These are phyloP conservation scores for Acleris sparsana DNA, from an alignment of 2,888 invertebrate genomes.

Conservation along the genomic window DNA sequence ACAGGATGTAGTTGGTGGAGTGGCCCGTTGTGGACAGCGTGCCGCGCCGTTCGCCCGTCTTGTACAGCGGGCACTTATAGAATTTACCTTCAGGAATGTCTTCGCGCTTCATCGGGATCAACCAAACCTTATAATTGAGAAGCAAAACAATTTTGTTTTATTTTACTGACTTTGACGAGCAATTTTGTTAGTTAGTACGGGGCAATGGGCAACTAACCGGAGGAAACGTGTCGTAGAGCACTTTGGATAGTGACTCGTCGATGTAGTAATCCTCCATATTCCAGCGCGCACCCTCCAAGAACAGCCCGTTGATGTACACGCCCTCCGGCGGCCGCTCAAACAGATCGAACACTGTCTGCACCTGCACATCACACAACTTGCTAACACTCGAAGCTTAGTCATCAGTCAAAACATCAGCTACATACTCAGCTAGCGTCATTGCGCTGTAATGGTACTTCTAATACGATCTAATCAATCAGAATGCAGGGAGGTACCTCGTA, in stretches of 20 bases:
- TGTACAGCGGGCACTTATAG: conserved; percentile 95
- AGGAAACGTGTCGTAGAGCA: conserved; percentile 92
- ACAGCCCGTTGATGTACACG: conserved; percentile 90
- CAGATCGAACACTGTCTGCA: conserved; percentile 80
- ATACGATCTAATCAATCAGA: neutral
- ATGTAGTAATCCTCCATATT: conserved; percentile 85
- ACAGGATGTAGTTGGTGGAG: conserved; percentile 96
- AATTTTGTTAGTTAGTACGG: too few species aligned
- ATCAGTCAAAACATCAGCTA: neutral
- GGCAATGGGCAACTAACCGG: conserved; percentile 66
- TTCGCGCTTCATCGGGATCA: conserved; percentile 89
- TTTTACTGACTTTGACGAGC: too few species aligned
- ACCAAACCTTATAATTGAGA: conserved; percentile 86
- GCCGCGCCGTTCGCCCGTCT: conserved; percentile 94
- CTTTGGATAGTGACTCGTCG: conserved; percentile 92
- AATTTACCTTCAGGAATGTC: conserved; percentile 85
- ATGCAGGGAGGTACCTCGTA: conserved; percentile 83
- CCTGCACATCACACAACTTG: conserved; percentile 56
- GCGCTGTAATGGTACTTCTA: too few species aligned
- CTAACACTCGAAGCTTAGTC: too few species aligned
- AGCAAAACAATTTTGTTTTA: too few species aligned
- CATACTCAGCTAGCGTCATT: neutral
- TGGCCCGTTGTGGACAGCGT: conserved; percentile 96
- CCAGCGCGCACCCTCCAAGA: conserved; percentile 95
- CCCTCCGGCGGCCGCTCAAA: conserved; percentile 86